phyloP scores from a whole-genome alignment of 2,888 invertebrate species.

The Corythucha ciliata region DNA sequence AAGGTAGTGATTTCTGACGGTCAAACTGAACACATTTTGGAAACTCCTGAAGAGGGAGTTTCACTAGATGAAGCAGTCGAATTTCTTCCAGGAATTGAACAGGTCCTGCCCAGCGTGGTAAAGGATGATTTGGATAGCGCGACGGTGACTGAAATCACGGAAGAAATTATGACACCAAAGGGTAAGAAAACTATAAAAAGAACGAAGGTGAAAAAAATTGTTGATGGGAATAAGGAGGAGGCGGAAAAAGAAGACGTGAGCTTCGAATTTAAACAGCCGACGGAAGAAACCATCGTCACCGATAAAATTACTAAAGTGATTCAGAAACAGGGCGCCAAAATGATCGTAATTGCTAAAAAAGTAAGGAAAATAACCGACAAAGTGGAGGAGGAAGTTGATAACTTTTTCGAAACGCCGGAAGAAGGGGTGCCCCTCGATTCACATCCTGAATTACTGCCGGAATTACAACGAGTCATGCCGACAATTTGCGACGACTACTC shows the following conservation, averaged over 20 bases:
- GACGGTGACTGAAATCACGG: conserved; percentile 11
- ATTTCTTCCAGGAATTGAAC: conserved; percentile 7
- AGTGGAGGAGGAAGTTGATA: conserved; percentile 21
- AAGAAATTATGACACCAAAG: neutral
- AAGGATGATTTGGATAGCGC: conserved; percentile 15
- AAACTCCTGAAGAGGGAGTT: conserved; percentile 41
- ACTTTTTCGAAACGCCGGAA: conserved; percentile 35
- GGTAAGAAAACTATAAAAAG: conserved; percentile 11
- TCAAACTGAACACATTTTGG: conserved; percentile 41
- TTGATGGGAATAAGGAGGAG: conserved; percentile 29
- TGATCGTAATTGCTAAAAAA: conserved; percentile 4
- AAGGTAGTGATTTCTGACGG: conserved; percentile 3
- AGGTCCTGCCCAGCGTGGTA: conserved; percentile 1
- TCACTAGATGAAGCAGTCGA: conserved; percentile 32
- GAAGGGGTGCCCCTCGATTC: conserved; percentile 35
- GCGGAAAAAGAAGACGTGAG: conserved; percentile 20
- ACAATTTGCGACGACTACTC: conserved; percentile 34
- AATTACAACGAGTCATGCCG: too few relatives aligned
- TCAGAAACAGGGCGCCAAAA: conserved; percentile 4
- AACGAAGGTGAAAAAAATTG: conserved; percentile 23
- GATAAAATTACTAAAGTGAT: conserved; percentile 31
- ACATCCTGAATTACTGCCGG: conserved; percentile 35
- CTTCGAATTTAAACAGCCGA: neutral
- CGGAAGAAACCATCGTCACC: neutral
- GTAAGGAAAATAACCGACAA: conserved; percentile 28